Base-by-base conservation (phyloP, 2,113 vertebrate genomes). In the Gallinago paraguaiae region DNA sequence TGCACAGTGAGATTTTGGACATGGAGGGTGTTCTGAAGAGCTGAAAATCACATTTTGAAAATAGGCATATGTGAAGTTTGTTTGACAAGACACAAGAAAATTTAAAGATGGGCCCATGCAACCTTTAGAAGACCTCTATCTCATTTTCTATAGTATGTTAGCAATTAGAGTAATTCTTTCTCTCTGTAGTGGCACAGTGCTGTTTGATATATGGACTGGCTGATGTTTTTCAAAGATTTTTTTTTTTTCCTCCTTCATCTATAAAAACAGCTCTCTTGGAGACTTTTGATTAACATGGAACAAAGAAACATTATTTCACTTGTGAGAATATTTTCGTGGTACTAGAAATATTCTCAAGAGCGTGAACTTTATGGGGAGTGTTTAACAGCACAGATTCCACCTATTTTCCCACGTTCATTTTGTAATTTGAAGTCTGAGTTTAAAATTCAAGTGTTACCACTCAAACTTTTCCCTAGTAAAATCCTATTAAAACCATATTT, bases 401-500 rank as follows among this genome's bases (percentile, higher is more conserved):
- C 92, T 91, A 69, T 78, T 96, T 96, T 93, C 81, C 80, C 69
- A 92, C 89, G 83, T 95, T 88, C 25, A 1, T 41, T 90, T 81
- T 82, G n/a, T 86, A 89, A 78, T 53, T 91, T 83, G 61, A 78
- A 88, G 22, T 61, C 64, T 43, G 59, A 65, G 25, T 69, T 91
- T 56, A 77, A 77, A 86, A 88, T 31, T 63, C 12, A 72, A 68
- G 13, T 43, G 22, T 82, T 86, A 82, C 22, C 31, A 84, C n/a
- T 86, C 50, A 57, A 65, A 7, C 3, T 35, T 93, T 93, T 95
- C 35, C 35, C 56, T 76, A 86, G 57, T 83, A 93, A 92, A 85
- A 71, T 35, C 56, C 56, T 90, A 95, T 96, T 95, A 84, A 95
- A 96, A 85, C 84, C 86, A 82, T 87, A 92, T 88, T 96, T 95